phyloP scores from a whole-genome alignment of 2,888 invertebrate species.

The Kuschelorhynchus macadamiae region DNA sequence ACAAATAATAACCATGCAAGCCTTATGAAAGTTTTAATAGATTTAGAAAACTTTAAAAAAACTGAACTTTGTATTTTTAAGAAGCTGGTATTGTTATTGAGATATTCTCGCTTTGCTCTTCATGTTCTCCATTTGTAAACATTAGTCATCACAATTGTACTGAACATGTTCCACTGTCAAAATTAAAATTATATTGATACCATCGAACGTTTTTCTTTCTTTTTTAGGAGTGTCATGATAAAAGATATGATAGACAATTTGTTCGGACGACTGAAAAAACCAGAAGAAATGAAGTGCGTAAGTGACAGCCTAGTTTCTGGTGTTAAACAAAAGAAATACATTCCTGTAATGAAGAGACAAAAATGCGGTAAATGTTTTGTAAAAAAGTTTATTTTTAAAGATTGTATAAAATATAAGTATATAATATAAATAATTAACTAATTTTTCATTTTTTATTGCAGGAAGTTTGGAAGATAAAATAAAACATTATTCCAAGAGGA shows the following conservation, averaged over 20 bases:
- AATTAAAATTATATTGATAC: no score
- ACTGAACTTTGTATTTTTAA: no score
- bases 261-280: conserved; percentile 11
- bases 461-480: conserved; percentile 87
- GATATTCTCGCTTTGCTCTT: no score
- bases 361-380: conserved; percentile 79
- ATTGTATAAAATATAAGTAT: conserved; percentile 1
- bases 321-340: conserved; percentile 78
- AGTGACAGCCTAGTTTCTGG: conserved; percentile 77
- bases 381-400: conserved; percentile 9
- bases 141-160: no score
- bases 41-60: no score
- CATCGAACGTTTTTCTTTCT: no score
- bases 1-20: no score
- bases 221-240: conserved; percentile 73
- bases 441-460: conserved; percentile 68
- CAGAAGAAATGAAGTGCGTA: conserved; percentile 64
- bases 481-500: conserved; percentile 81
- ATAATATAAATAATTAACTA: conserved; percentile 15
- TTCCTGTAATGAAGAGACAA: conserved; percentile 80
- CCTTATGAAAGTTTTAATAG: no score
- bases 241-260: conserved; percentile 71
- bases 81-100: no score
- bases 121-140: no score
- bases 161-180: no score